Base-by-base conservation (phyloP, 92 coral and sea anemone genomes). In the Umimayanthus kanabou region DNA sequence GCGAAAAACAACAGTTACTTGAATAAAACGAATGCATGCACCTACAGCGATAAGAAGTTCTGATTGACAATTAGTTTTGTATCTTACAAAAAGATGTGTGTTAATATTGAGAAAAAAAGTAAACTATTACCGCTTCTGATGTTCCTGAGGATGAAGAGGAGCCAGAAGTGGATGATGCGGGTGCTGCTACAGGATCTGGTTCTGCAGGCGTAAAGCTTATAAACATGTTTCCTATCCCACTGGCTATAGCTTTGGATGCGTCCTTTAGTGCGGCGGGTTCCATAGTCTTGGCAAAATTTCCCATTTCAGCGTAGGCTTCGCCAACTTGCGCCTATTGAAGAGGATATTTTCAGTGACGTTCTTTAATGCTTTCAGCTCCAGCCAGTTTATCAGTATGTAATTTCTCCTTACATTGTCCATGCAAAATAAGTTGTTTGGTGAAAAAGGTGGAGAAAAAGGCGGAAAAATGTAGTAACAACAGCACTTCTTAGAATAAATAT, bases 251-350 rank as follows among this genome's bases (percentile, higher is more conserved):
- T 15, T 26, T 0, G 4, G 86, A 43, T 13, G 86, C 86, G 6
- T 69, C 77, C 77, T 82, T 82, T 18, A 82, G 57, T 14, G 64
- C 86, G 1, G 42, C 39, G 33, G 86, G 77, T n/a, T 69, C 43
- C 86, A 82, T 69, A 5, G 0, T 70, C 28, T 43, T 69, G 23
- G 86, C 86, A 42, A 69, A 82, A 71, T 47, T 22, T 15, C 65
- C 86, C 86, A 82, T 82, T 5, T 69, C 43, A 16, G 65, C 86
- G 57, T 82, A 82, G 25, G 86, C 86, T 0, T 69, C 18, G 7
- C 64, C 78, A 18, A 82, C 77, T 23, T 82, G 26, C 4, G 69
- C 77, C 86, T 82, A 55, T 67, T 69, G n/a, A 61, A 69, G n/a
- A 70, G 22, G 40, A 47, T 14, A 69, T 30, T 61, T 61, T 6